phyloP scores from a whole-genome alignment of 2,113 vertebrate genomes.

The Paratilapia polleni region DNA sequence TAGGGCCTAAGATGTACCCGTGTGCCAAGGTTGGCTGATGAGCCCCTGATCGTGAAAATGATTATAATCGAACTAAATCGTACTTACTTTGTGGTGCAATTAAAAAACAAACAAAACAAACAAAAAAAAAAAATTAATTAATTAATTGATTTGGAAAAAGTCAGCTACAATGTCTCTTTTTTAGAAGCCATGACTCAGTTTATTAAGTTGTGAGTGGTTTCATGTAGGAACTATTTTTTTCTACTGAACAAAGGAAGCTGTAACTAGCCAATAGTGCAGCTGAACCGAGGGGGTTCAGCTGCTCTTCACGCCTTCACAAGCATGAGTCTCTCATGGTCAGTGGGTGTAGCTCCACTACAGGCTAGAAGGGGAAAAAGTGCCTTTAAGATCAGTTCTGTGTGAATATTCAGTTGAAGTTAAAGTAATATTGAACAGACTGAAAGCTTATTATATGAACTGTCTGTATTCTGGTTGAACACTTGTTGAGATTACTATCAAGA shows the following conservation, averaged over 20 bases:
- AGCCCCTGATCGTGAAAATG: background rate
- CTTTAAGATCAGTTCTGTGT: too few relatives aligned
- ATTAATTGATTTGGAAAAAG: background rate
- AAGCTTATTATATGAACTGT: background rate
- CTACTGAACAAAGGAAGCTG: accelerated
- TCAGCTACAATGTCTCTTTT: background rate
- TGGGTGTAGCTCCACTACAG: background rate
- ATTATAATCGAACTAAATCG: too few relatives aligned
- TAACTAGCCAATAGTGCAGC: background rate
- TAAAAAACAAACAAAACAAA: background rate
- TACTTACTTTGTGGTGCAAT: too few relatives aligned
- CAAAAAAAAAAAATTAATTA: accelerated
- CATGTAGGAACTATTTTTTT: background rate
- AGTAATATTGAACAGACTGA: background rate
- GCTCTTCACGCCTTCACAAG: background rate
- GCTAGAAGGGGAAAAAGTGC: too few relatives aligned
- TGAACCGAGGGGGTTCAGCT: background rate
- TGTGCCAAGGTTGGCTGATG: background rate
- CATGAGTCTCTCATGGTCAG: background rate
- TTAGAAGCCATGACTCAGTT: background rate
- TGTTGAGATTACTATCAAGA: background rate
- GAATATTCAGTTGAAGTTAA: too few relatives aligned
- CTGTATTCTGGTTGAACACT: background rate
- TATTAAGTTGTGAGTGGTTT: background rate
- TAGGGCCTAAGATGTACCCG: background rate